Percentiles rank a stretch among this genome's conserved stretches.
Evolutionary conservation across 1,140 invertebrate species (phyloP).

Genomic region (Pseudomyrmex pallidus): DNA sequence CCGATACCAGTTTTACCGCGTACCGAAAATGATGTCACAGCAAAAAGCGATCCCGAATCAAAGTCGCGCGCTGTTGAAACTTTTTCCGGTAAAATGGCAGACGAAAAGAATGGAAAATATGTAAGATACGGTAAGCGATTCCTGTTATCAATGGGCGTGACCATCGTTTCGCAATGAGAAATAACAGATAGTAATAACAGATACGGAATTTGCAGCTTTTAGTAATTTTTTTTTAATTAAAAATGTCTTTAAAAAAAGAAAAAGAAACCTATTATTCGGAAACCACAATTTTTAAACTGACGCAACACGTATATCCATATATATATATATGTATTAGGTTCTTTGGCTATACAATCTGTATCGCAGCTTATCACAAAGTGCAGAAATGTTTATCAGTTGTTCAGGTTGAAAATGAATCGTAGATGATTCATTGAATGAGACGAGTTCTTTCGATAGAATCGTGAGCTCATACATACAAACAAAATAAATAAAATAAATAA

Average conservation of each 20-base stretch:
- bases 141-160: constrained; percentile 81
- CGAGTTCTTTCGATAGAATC: constrained; percentile 29
- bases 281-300: neutral
- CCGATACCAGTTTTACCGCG: neutral
- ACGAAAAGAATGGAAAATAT: constrained; percentile 75
- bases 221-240: neutral
- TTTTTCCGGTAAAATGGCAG: constrained; percentile 41
- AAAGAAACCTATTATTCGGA: neutral
- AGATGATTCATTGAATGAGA: constrained; percentile 72
- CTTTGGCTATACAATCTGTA: constrained; percentile 15
- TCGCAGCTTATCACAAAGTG: constrained; percentile 71
- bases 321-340: neutral
- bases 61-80: constrained; percentile 34
- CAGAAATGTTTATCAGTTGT: constrained; percentile 76
- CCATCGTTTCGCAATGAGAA: constrained; percentile 54
- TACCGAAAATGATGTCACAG: neutral
- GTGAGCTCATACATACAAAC: neutral
- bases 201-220: neutral
- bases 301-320: too few species aligned
- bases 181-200: neutral
- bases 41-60: neutral
- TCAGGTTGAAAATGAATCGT: constrained; percentile 74
- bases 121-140: constrained; percentile 82
- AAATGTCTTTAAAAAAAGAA: too few species aligned
- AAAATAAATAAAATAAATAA: neutral